A percentile compares a stretch with the other conserved stretches of the same genome.
Evolutionary conservation across 2,797 vertebrate genomes (phyloP).

Genomic region (Orientallactaga sibirica): DNA sequence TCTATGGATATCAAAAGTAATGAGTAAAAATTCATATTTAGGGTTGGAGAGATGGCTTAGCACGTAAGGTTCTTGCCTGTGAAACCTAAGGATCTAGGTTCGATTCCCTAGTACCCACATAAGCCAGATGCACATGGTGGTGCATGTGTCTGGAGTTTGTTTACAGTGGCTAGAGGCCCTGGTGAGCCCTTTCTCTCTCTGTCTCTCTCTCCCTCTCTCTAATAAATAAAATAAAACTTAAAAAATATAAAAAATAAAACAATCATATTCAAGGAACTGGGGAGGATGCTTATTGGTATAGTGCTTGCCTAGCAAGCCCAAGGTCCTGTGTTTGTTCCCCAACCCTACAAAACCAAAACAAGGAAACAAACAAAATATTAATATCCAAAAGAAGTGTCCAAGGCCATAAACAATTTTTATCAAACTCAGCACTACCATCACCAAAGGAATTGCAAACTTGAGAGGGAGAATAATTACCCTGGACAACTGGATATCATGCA

Average conservation of each 20-base stretch:
- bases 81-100: no score
- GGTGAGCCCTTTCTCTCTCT: no score
- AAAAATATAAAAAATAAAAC: background rate
- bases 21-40: no score
- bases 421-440: background rate
- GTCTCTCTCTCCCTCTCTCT: no score
- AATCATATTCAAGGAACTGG: background rate
- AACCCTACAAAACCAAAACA: background rate
- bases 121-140: no score
- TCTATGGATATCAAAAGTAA: background rate
- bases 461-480: background rate
- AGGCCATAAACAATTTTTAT: slow-evolving; percentile 31
- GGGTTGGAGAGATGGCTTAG: background rate
- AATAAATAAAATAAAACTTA: no score
- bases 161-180: no score
- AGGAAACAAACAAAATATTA: background rate
- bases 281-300: background rate
- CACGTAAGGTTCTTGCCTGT: no score
- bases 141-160: no score
- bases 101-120: no score
- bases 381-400: background rate
- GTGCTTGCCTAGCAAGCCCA: background rate
- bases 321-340: background rate
- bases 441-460: background rate
- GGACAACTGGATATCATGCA: background rate